These are phyloP conservation scores for Allolobophora icterica DNA, from an alignment of 2,888 invertebrate genomes.

Conservation along the genomic window DNA sequence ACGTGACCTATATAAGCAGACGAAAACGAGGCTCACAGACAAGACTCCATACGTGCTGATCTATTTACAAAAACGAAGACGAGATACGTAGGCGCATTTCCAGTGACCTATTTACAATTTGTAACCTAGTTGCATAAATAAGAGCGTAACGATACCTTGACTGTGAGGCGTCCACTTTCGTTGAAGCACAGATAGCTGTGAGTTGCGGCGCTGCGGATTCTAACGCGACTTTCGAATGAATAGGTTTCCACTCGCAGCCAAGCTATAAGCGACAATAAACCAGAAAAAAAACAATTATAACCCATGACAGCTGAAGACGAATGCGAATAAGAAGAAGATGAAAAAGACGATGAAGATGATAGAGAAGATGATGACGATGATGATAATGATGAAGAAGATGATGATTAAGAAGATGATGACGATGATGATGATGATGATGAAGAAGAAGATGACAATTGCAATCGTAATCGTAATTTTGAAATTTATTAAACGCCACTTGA, in stretches of 20 bases:
- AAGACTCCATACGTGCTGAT: too few relatives aligned
- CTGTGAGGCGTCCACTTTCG: conserved; percentile 26
- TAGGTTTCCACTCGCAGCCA: conserved; percentile 23
- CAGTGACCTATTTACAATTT: neutral
- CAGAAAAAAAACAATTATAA: neutral
- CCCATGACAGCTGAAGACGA: neutral
- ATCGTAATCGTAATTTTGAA: neutral
- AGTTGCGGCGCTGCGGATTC: conserved; percentile 14
- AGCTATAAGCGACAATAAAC: neutral
- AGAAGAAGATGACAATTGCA: too few relatives aligned
- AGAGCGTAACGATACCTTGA: neutral
- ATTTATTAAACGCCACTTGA: neutral
- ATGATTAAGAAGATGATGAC: too few relatives aligned
- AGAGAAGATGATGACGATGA: neutral
- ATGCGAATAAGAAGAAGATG: neutral
- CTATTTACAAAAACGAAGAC: too few relatives aligned
- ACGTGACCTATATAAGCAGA: too few relatives aligned
- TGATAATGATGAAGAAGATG: too few relatives aligned
- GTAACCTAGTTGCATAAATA: neutral
- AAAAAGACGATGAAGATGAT: too few relatives aligned
- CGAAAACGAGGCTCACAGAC: too few relatives aligned
- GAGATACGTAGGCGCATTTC: too few relatives aligned
- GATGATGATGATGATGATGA: too few relatives aligned
- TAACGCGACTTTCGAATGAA: conserved; percentile 32
- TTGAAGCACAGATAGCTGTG: conserved; percentile 31